Evolutionary conservation across 2,888 invertebrate genomes (phyloP).

Genomic region (Drosophila maculinotata): DNA sequence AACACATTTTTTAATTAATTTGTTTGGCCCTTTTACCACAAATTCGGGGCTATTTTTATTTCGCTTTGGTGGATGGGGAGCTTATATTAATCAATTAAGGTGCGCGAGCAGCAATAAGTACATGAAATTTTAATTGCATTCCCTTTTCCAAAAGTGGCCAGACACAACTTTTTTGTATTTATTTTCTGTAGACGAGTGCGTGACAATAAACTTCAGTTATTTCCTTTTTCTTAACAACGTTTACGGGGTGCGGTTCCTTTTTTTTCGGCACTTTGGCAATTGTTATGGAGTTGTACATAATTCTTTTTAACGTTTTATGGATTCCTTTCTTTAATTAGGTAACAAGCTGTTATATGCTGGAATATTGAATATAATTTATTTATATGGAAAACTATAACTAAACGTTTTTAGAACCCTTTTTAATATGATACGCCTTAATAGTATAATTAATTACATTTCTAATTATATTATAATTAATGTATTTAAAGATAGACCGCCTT

Average conservation of each 20-base stretch:
- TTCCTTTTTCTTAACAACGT: conserved; percentile 15
- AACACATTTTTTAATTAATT: conserved; percentile 66
- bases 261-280: conserved; percentile 4
- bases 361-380: background rate
- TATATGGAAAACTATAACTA: too few relatives aligned
- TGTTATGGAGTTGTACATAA: conserved; percentile 13
- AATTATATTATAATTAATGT: too few relatives aligned
- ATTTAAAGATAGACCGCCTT: too few relatives aligned
- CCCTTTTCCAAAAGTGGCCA: conserved; percentile 30
- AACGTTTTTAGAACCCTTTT: too few relatives aligned
- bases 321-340: background rate
- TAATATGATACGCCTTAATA: too few relatives aligned
- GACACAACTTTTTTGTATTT: conserved; percentile 27
- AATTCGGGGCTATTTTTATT: conserved; percentile 21
- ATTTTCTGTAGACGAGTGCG: conserved; percentile 39
- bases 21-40: conserved; percentile 46
- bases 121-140: conserved; percentile 66
- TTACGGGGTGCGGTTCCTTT: conserved; percentile 1
- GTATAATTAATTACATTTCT: too few relatives aligned
- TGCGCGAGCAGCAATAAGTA: conserved; percentile 41
- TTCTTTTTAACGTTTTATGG: conserved; percentile 18
- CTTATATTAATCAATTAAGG: conserved; percentile 64
- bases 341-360: conserved; percentile 1
- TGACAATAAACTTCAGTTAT: conserved; percentile 58
- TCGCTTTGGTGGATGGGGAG: conserved; percentile 4